Conservation (phyloP, 92 coral and sea anemone species). For the Porites lobata region DNA sequence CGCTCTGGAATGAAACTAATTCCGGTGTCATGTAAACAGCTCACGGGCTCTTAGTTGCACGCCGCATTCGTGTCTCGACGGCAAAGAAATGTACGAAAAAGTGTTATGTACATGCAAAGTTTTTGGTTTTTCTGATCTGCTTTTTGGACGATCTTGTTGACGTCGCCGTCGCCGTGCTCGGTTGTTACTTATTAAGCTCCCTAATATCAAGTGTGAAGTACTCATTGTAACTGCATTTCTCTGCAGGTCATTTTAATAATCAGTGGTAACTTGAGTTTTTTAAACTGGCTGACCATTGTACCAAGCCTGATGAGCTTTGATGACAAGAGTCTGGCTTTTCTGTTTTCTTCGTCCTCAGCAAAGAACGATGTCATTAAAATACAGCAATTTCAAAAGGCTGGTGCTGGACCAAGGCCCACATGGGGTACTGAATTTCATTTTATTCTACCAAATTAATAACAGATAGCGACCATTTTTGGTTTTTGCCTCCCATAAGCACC, state of each 20-base stretch:
- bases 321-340: slow-evolving; percentile 85
- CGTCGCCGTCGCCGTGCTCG: no score
- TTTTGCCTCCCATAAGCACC: no score
- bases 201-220: no score
- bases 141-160: no score
- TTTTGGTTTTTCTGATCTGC: no score
- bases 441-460: neutral
- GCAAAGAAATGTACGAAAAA: no score
- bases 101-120: no score
- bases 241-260: slow-evolving; percentile 84
- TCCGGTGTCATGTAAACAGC: no score
- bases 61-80: no score
- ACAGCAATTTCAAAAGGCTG: slow-evolving; percentile 70
- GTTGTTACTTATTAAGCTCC: no score
- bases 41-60: no score
- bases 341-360: slow-evolving; percentile 81
- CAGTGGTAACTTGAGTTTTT: slow-evolving; percentile 97
- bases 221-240: neutral
- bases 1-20: no score
- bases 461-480: neutral
- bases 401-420: slow-evolving; percentile 75
- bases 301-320: slow-evolving; percentile 98
- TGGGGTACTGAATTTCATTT: slow-evolving; percentile 68
- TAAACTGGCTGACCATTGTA: slow-evolving; percentile 99
- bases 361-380: slow-evolving; percentile 71